A percentile compares a stretch with the other conserved stretches of the same genome.
These are phyloP conservation scores for Thripadectes ignobilis DNA, from an alignment of 2,797 vertebrate species.

Conservation along the genomic window DNA sequence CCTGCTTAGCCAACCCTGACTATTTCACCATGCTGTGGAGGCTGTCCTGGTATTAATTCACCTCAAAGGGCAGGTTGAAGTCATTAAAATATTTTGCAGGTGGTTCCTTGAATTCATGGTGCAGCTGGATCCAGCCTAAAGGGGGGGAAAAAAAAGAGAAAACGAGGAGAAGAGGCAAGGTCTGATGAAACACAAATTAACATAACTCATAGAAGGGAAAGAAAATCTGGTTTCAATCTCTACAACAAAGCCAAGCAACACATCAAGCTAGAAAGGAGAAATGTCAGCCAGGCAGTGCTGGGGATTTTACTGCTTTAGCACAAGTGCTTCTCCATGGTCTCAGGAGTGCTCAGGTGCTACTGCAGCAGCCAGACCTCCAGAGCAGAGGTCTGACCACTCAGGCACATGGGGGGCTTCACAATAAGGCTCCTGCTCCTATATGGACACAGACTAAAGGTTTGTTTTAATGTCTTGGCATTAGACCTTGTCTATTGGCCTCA, in stretches of 20 bases:
- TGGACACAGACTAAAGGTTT: background rate
- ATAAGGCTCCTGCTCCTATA: background rate
- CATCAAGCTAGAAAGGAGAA: conserved; percentile 55
- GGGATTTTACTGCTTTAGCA: conserved; percentile 56
- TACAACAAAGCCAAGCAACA: conserved; percentile 65
- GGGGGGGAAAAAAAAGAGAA: background rate
- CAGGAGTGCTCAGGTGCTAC: conserved; percentile 24
- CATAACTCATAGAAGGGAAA: conserved; percentile 37
- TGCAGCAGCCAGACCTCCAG: background rate
- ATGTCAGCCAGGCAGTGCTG: conserved; percentile 11
- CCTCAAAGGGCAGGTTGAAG: conserved; percentile 64
- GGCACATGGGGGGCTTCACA: background rate
- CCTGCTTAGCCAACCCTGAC: background rate
- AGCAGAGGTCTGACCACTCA: background rate
- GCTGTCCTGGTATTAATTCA: conserved; percentile 50
- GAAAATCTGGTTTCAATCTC: conserved; percentile 70
- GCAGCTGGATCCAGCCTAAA: conserved; percentile 57
- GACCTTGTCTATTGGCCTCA: background rate
- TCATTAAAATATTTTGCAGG: conserved; percentile 68
- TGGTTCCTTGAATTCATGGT: conserved; percentile 64
- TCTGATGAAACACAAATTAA: conserved; percentile 68
- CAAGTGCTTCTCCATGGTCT: background rate
- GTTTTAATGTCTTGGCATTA: background rate
- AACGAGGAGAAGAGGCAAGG: conserved; percentile 20
- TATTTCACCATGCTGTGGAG: background rate